phyloP scores from a whole-genome alignment of 37 sponge, comb jelly and placozoan genomes.

The Ephydatia muelleri region DNA sequence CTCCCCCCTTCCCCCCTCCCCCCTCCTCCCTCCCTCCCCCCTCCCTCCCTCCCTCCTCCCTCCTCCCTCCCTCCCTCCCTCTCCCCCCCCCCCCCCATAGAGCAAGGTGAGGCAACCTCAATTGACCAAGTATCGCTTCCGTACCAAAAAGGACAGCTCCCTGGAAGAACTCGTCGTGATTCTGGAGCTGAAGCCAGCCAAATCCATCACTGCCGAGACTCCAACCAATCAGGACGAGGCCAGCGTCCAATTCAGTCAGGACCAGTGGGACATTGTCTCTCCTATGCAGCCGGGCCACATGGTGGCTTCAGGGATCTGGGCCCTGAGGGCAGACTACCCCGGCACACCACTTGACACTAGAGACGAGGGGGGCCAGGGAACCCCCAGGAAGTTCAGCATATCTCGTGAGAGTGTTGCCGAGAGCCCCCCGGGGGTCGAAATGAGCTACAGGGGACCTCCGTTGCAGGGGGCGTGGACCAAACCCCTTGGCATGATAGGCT shows the following conservation, averaged over 20 bases:
- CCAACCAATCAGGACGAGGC: conserved; percentile 8
- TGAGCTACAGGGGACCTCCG: not conserved
- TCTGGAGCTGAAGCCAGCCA: conserved; percentile 10
- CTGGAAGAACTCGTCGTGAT: conserved; percentile 13
- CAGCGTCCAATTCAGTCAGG: conserved; percentile 13
- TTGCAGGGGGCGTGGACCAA: conserved; percentile 51
- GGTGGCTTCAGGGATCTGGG: not conserved
- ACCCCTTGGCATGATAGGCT: not conserved
- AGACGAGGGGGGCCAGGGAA: not conserved
- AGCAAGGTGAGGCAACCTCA: conserved; percentile 51
- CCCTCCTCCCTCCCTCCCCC: not conserved
- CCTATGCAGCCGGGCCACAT: not conserved
- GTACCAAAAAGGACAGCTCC: conserved; percentile 10
- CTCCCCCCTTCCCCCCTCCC: not conserved
- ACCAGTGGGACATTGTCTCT: not conserved
- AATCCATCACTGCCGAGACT: not conserved
- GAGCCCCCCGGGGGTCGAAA: not conserved
- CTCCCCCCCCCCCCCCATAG: not conserved
- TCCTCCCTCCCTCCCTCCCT: not conserved
- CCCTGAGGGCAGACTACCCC: not conserved
- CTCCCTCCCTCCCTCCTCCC: conserved; percentile 5
- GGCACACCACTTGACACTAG: not conserved
- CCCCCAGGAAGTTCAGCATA: conserved; percentile 19
- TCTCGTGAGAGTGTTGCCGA: not conserved
- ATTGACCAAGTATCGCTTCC: conserved; percentile 42